A percentile compares a stretch with the other conserved stretches of the same genome.
phyloP scores from a whole-genome alignment of 2,113 vertebrate species.

The Calyptomena viridis region DNA sequence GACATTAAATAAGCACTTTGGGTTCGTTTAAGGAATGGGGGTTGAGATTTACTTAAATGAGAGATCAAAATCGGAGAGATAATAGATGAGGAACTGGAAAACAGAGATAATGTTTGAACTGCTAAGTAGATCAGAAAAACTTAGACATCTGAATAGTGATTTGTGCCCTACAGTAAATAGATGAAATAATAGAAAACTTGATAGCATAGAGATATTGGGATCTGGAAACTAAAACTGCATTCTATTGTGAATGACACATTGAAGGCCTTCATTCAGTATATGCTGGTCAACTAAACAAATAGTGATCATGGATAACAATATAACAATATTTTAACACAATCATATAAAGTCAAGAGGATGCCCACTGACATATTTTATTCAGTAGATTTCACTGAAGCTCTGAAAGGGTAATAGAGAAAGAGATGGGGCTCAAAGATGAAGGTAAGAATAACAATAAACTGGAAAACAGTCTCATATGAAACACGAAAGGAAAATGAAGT shows the following conservation, averaged over 20 bases:
- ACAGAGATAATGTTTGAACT: not conserved
- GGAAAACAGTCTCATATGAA: not conserved
- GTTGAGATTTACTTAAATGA: constrained; percentile 24
- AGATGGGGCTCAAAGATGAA: not conserved
- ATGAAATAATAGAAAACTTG: not conserved
- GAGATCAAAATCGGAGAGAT: not conserved
- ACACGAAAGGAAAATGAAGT: not conserved
- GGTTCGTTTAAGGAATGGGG: not conserved
- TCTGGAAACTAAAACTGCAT: not conserved
- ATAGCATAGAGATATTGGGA: not conserved
- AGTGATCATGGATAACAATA: not conserved
- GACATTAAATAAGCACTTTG: not conserved
- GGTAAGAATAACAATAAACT: not conserved
- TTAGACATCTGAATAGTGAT: not conserved
- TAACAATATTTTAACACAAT: not conserved
- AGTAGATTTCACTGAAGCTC: not conserved
- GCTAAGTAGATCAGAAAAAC: not conserved
- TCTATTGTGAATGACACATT: not conserved
- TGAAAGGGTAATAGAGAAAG: not conserved
- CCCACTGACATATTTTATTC: not conserved
- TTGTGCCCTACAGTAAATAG: not conserved
- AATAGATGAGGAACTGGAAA: not conserved
- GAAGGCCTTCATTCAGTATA: not conserved
- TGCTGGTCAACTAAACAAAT: not conserved
- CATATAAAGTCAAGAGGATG: not conserved